These are phyloP conservation scores for Lytechinus variegatus DNA, from an alignment of 35 echinoderm and acorn worm species.

Conservation along the genomic window DNA sequence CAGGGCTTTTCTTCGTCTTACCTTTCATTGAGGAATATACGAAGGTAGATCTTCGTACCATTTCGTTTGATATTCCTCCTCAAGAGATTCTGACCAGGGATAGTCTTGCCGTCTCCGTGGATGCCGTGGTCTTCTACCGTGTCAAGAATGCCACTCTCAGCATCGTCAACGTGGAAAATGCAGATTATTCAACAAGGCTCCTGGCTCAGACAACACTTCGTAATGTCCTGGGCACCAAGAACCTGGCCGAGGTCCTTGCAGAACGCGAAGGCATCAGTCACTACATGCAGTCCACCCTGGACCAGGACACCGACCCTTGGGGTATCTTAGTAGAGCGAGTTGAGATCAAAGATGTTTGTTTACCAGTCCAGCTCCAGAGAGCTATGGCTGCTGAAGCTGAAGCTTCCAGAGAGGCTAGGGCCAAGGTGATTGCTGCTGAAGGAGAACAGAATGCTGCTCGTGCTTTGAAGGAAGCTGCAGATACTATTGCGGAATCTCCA, in stretches of 20 bases:
- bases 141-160: conserved; percentile 92
- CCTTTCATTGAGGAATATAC: conserved; percentile 83
- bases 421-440: conserved; percentile 89
- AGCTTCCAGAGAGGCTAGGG: conserved; percentile 75
- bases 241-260: conserved; percentile 88
- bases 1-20: conserved; percentile 79
- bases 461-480: conserved; percentile 87
- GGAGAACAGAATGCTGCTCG: conserved; percentile 91
- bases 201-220: conserved; percentile 94
- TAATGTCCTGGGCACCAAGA: conserved; percentile 99
- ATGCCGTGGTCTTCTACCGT: conserved; percentile 96
- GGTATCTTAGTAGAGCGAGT: conserved; percentile 89
- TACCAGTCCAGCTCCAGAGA: conserved; percentile 72
- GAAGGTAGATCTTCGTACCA: conserved; percentile 77
- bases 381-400: conserved; percentile 86
- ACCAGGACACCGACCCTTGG: conserved; percentile 91
- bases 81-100: conserved; percentile 95
- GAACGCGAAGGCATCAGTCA: conserved; percentile 86
- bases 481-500: conserved; percentile 66
- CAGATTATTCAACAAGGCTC: conserved; percentile 80
- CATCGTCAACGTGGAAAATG: conserved; percentile 95
- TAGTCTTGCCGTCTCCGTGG: conserved; percentile 93
- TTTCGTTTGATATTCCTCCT: conserved; percentile 88
- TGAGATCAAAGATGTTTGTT: conserved; percentile 73
- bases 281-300: conserved; percentile 79